Percentiles rank a stretch among this genome's conserved stretches.
Conservation (phyloP, 2,888 invertebrate genomes). For the Amphimallon solstitiale region DNA sequence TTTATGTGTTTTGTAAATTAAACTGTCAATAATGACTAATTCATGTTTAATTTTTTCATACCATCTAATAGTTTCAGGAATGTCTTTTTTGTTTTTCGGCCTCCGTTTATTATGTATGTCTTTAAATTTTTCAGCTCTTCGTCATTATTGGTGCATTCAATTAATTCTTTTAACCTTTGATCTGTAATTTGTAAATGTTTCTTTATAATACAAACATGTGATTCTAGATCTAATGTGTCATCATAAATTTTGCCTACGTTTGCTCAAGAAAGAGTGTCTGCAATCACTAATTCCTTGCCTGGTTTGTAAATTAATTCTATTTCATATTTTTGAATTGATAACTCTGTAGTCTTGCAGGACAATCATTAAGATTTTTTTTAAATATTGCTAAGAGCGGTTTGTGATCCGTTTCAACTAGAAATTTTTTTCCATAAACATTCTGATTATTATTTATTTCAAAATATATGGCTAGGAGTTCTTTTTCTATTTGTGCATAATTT, state of each 20-base stretch:
- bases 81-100: constrained; percentile 16
- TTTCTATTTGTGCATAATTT: constrained; percentile 43
- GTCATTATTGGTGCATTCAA: background rate
- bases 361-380: constrained; percentile 41
- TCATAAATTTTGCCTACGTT: constrained; percentile 9
- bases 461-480: constrained; percentile 48
- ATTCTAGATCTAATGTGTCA: constrained; percentile 29
- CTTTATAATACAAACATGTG: constrained; percentile 30
- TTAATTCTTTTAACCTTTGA: constrained; percentile 7
- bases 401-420: too few relatives aligned
- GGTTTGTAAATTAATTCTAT: constrained; percentile 41
- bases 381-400: too few relatives aligned
- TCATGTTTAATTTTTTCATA: constrained; percentile 29
- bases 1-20: constrained; percentile 17
- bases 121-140: constrained; percentile 17
- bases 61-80: constrained; percentile 6
- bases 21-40: constrained; percentile 1
- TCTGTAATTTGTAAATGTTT: constrained; percentile 17
- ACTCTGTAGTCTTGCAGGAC: constrained; percentile 44
- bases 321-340: constrained; percentile 42
- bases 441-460: constrained; percentile 42
- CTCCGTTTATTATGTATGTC: constrained; percentile 10
- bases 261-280: constrained; percentile 34
- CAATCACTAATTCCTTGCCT: constrained; percentile 44
- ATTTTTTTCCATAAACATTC: too few relatives aligned